Base-by-base conservation (phyloP, 2,113 vertebrate species). In the Atrichornis clamosus region DNA sequence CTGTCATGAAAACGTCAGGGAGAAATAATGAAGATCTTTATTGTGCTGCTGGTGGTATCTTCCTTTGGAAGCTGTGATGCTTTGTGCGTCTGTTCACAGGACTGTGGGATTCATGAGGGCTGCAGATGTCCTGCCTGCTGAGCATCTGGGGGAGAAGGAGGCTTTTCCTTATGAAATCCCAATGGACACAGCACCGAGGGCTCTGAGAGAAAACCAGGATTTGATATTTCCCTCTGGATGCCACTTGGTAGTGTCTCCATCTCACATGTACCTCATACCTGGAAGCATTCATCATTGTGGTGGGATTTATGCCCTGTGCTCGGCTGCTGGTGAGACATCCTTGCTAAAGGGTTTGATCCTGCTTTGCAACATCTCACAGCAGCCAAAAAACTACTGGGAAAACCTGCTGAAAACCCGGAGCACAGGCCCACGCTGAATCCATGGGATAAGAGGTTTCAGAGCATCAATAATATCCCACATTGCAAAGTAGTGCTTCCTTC, bases 61-160 rank as follows among this genome's bases (percentile, higher is more conserved):
- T 96, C 95, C 91, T 92, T 63, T 86, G 90, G 12, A 70, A 85
- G 73, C 39, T 69, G 89, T 90, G 88, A 50, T 5, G 83, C 64
- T 87, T 69, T 46, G 44, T 32, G 76, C 64, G 79, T 74, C 91
- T 93, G 86, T 79, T 63, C 44, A 11, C 24, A 12, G 15, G 68
- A 22, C 69, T 69, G 52, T 82, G 64, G 81, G 59, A 76, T 78
- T 39, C 95, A 93, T 32, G 63, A 84, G 86, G 95, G 60, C 63
- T 65, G 33, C 97, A 97, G 97, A 97, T 97, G 97, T 93, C 89
- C 75, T 60, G 73, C 84, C 91, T 62, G 50, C 42, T 10, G 1
- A 79, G 89, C 87, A 89, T 83, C 96, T 95, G 96, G 85, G 73
- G 68, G 21, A 88, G 42, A 62, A 33, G 87, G 81, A 82, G n/a